phyloP scores from a whole-genome alignment of 2,113 vertebrate genomes.

The Sinocyclocheilus anshuiensis region DNA sequence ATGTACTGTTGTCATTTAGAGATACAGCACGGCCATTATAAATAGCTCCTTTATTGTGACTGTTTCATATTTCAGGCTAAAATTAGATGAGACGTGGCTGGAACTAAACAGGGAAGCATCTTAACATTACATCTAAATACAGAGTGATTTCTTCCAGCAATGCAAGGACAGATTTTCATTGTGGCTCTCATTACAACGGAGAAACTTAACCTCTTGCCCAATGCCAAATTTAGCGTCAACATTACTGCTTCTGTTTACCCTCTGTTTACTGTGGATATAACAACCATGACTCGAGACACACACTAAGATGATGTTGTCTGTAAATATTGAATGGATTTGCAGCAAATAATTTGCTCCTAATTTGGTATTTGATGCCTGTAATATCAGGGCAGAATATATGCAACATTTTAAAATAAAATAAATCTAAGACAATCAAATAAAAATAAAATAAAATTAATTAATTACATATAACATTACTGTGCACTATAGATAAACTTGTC shows the following conservation, averaged over 20 bases:
- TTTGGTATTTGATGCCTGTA: background rate
- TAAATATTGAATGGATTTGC: background rate
- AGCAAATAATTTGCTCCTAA: background rate
- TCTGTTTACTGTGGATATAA: slow-evolving; percentile 28
- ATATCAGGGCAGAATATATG: background rate
- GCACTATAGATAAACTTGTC: no score
- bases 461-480: no score
- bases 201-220: slow-evolving; percentile 67
- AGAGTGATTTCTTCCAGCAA: slow-evolving; percentile 61
- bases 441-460: no score
- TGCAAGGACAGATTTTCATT: slow-evolving; percentile 69
- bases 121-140: slow-evolving; percentile 65
- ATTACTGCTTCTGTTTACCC: slow-evolving; percentile 22
- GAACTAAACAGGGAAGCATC: slow-evolving; percentile 50
- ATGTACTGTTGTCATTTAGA: slow-evolving; percentile 40
- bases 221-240: slow-evolving; percentile 47
- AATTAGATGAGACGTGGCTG: slow-evolving; percentile 48
- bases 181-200: slow-evolving; percentile 71
- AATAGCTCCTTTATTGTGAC: slow-evolving; percentile 54
- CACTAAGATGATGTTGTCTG: background rate
- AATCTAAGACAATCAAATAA: no score
- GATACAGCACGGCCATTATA: slow-evolving; percentile 43
- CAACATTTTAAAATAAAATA: background rate
- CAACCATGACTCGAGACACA: background rate
- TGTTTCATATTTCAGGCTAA: slow-evolving; percentile 56